These are phyloP conservation scores for Alligator sinensis DNA, from an alignment of 2,113 vertebrate species.

Conservation along the genomic window DNA sequence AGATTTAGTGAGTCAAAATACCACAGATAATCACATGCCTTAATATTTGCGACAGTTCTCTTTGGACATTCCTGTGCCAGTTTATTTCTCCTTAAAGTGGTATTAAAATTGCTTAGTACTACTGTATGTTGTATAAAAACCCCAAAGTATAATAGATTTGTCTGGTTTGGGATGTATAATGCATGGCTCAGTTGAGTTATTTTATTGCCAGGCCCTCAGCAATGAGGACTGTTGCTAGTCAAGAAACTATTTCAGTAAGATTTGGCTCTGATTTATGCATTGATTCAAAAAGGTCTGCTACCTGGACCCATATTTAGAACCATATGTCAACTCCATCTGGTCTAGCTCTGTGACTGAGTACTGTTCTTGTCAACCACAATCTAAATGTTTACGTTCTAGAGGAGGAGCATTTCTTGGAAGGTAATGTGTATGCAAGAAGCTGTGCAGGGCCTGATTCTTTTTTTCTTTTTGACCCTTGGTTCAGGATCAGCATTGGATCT, in stretches of 20 bases:
- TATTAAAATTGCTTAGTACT: background rate
- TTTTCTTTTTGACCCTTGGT: background rate
- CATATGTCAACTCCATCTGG: background rate
- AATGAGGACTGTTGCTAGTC: background rate
- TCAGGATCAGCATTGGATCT: background rate
- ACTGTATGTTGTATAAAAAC: background rate
- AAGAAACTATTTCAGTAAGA: background rate
- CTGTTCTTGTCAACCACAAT: background rate
- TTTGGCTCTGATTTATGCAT: fast-evolving
- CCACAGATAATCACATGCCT: background rate
- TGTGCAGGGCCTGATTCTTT: background rate
- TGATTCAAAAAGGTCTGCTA: fast-evolving
- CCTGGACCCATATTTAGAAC: background rate
- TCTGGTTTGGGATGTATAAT: fast-evolving
- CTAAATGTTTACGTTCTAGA: fast-evolving
- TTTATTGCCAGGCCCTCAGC: background rate
- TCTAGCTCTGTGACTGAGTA: background rate
- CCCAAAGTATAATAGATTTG: background rate
- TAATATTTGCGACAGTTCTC: background rate
- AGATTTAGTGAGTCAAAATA: fast-evolving
- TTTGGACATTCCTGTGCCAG: background rate
- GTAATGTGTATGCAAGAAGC: background rate
- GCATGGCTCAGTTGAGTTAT: background rate
- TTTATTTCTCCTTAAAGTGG: background rate
- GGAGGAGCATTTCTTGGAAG: fast-evolving